phyloP scores from a whole-genome alignment of 2,888 invertebrate species.

The Pristionchus exspectatus region DNA sequence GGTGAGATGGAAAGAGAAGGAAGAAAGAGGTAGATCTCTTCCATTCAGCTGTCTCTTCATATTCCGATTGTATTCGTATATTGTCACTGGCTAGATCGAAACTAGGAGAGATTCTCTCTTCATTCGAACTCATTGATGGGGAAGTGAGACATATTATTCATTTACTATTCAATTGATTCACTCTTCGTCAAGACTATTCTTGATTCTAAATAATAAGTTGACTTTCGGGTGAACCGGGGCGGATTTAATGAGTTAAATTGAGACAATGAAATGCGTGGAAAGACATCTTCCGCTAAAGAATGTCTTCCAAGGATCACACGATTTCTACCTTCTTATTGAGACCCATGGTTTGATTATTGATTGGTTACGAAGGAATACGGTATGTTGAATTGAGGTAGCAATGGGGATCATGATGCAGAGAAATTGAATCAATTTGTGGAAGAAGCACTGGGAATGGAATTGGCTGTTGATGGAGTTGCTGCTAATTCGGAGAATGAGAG shows the following conservation, averaged over 20 bases:
- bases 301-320: constrained; percentile 63
- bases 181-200: too few species aligned
- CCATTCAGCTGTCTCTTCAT: constrained; percentile 37
- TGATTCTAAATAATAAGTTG: too few species aligned
- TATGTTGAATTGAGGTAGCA: constrained; percentile 84
- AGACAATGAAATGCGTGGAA: constrained; percentile 65
- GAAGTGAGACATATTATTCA: constrained; percentile 83
- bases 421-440: constrained; percentile 89
- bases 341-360: constrained; percentile 72
- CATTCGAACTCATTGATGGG: constrained; percentile 94
- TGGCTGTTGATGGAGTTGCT: constrained; percentile 73
- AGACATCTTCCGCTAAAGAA: constrained; percentile 66
- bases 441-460: constrained; percentile 64
- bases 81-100: constrained; percentile 41
- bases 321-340: constrained; percentile 77
- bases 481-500: constrained; percentile 43
- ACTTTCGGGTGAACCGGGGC: too few species aligned
- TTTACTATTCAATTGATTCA: background rate
- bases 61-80: constrained; percentile 29
- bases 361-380: background rate
- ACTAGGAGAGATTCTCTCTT: constrained; percentile 85
- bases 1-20: constrained; percentile 79
- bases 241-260: background rate
- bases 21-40: background rate
- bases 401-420: constrained; percentile 89